phyloP scores from a whole-genome alignment of 2,888 invertebrate species.

The Agrochola circellaris region DNA sequence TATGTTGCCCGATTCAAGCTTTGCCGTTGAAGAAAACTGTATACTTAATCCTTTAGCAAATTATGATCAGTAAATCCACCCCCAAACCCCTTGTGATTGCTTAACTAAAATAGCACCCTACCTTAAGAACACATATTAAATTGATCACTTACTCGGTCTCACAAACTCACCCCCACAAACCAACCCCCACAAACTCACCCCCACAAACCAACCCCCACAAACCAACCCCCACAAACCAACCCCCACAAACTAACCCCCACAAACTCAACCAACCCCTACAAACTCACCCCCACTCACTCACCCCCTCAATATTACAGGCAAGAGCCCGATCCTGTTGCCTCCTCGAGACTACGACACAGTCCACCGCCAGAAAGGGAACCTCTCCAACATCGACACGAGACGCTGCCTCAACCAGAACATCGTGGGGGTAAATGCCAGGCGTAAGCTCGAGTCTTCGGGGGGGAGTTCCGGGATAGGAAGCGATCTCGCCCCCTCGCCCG shows the following conservation, averaged over 20 bases:
- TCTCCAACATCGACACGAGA: conserved; percentile 87
- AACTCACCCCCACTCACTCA: not conserved
- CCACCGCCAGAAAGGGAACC: conserved; percentile 92
- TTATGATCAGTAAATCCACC: not conserved
- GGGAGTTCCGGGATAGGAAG: conserved; percentile 97
- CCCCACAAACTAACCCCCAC: not conserved
- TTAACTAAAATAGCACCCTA: not conserved
- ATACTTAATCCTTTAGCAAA: not conserved
- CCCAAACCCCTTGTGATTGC: not conserved
- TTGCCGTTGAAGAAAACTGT: not conserved
- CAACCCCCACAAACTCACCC: no score
- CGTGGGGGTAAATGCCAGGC: conserved; percentile 86
- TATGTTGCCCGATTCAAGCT: conserved; percentile 29
- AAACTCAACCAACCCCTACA: not conserved
- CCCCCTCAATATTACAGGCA: conserved; percentile 76
- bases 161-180: no score
- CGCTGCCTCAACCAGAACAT: conserved; percentile 94
- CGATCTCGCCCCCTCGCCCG: conserved; percentile 96
- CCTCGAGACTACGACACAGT: conserved; percentile 98
- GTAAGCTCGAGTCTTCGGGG: conserved; percentile 92
- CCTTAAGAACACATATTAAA: not conserved
- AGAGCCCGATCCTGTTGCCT: conserved; percentile 95
- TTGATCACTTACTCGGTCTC: not conserved
- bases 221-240: not conserved
- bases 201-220: no score